Evolutionary conservation across 2,888 invertebrate genomes (phyloP).

Genomic region (Brachylomia viminalis): DNA sequence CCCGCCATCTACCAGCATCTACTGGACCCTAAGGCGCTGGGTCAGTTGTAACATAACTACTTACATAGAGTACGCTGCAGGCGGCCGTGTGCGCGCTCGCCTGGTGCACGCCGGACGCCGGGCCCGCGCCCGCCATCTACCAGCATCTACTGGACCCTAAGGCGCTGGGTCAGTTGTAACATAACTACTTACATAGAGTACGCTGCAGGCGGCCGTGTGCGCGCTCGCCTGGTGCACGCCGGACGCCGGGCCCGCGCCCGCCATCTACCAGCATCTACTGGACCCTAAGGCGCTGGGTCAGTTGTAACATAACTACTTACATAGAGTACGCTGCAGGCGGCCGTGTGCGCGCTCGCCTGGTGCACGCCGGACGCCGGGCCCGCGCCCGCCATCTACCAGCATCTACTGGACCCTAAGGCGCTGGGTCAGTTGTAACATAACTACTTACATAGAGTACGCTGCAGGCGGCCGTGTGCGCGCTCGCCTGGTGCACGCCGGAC

Average conservation of each 20-base stretch:
- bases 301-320: constrained; percentile 29
- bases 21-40: constrained; percentile 80
- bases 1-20: constrained; percentile 80
- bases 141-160: constrained; percentile 79
- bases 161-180: constrained; percentile 76
- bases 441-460: background rate
- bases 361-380: constrained; percentile 81
- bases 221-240: constrained; percentile 87
- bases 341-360: constrained; percentile 88
- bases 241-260: constrained; percentile 79
- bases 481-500: constrained; percentile 84
- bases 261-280: constrained; percentile 80
- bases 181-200: background rate
- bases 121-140: constrained; percentile 80
- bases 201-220: constrained; percentile 80
- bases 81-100: constrained; percentile 88
- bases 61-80: background rate
- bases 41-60: constrained; percentile 63
- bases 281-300: constrained; percentile 80
- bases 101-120: constrained; percentile 82
- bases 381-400: constrained; percentile 79
- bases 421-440: constrained; percentile 72
- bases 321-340: constrained; percentile 64
- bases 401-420: constrained; percentile 80
- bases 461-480: constrained; percentile 85